Percentiles rank a stretch among this genome's conserved stretches.
These are phyloP conservation scores for Colistium nudipinnis DNA, from an alignment of 2,113 vertebrate species.

Conservation along the genomic window DNA sequence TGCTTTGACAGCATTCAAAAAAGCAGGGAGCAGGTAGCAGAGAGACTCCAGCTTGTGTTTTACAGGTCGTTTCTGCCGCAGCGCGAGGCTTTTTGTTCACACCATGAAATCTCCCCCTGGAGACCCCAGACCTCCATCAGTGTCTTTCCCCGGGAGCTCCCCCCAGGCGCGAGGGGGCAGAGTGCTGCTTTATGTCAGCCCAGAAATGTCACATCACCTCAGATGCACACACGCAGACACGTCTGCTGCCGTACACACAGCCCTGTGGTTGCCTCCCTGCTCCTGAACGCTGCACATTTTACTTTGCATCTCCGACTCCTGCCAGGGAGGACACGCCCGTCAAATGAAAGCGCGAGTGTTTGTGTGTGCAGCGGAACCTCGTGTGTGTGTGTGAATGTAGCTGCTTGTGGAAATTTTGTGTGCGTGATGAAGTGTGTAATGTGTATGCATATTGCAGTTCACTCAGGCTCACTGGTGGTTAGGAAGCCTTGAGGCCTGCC, in stretches of 20 bases:
- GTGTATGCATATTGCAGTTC: slow-evolving; percentile 57
- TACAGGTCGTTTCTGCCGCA: slow-evolving; percentile 46
- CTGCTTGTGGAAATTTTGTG: slow-evolving; percentile 45
- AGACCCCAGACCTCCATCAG: slow-evolving; percentile 74
- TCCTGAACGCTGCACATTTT: slow-evolving; percentile 48
- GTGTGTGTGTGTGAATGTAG: slow-evolving; percentile 28
- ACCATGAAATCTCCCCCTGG: slow-evolving; percentile 51
- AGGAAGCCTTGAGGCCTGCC: slow-evolving; percentile 70
- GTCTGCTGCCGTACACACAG: slow-evolving; percentile 38
- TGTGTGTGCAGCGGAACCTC: slow-evolving; percentile 12
- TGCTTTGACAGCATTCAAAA: background rate
- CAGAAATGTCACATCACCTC: slow-evolving; percentile 78
- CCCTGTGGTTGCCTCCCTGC: slow-evolving; percentile 26
- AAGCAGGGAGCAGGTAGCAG: slow-evolving; percentile 15
- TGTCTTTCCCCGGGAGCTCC: slow-evolving; percentile 74
- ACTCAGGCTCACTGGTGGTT: slow-evolving; percentile 54
- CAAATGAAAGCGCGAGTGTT: slow-evolving; percentile 35
- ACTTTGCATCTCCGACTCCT: slow-evolving; percentile 52
- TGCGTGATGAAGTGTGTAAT: slow-evolving; percentile 58
- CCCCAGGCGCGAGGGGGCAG: slow-evolving; percentile 76
- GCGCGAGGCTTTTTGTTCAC: slow-evolving; percentile 57
- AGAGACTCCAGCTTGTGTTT: slow-evolving; percentile 44
- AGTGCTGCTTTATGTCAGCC: slow-evolving; percentile 75
- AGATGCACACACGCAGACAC: slow-evolving; percentile 38
- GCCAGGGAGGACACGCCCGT: slow-evolving; percentile 28